Base-by-base conservation (phyloP, 92 coral and sea anemone species). In the Porites lobata region DNA sequence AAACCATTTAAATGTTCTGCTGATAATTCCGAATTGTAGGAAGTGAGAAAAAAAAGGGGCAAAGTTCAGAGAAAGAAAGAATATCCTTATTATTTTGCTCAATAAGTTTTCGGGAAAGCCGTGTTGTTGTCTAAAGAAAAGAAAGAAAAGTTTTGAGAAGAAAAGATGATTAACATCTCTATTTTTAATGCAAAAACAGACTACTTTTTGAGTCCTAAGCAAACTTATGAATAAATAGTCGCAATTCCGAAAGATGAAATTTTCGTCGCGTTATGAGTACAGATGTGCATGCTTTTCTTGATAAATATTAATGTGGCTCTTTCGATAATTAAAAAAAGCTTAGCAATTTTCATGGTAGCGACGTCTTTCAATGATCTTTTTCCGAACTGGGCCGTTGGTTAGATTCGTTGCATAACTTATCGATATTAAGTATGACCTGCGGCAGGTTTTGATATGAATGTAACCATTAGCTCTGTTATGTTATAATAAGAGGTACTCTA, bases 401-500 rank as follows among this genome's bases (percentile, higher is more conserved):
- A 38, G 47, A 38, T 38, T 38, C 47, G 47, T 38, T 38, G 47
- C 47, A 54, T 54, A 9, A 54, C 59, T 54, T 9, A 69, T 18
- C 32, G 43, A 69, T 72, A 50, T 82, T 38, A 29, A 11, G 58
- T 82, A 69, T 69, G 13, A 69, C 86, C 68, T 43, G 77, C 11
- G 86, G 78, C 51, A 81, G 65, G 50, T 74, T 38, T 74, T 51
- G 52, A 61, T 84, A 50, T 61, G 64, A 61, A 62, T 84, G 61
- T 14, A 14, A 18, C 72, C 52, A 74, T 84, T 75, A 64, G 73
- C 53, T 20, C n/a, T 50, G 80, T 67, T 73, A 50, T 63, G 50
- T 43, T 84, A 73, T 50, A 84, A 59, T 50, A 84, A 59, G 87
- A 73, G 80, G 79, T 80, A 21, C 87, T 84, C 75, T 73, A 18